Conservation (phyloP, 2,113 vertebrate genomes). For the Rhinopomastus cyanomelas region DNA sequence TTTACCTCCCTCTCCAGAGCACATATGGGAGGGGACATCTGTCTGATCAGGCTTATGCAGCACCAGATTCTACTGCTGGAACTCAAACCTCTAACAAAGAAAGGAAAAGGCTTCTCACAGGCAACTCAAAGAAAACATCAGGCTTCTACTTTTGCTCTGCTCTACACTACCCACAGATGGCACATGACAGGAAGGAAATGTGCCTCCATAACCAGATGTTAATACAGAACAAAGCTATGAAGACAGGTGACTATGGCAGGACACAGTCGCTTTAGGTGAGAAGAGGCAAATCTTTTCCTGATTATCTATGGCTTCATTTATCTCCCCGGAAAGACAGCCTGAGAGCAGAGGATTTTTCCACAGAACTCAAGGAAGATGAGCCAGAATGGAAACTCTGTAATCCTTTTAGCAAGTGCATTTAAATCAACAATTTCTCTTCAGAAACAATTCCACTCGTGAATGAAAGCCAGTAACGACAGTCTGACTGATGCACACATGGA, state of each 20-base stretch:
- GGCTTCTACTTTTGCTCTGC: neutral
- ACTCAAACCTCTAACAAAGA: neutral
- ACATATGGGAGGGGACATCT: neutral
- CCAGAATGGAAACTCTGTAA: neutral
- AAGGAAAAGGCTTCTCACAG: neutral
- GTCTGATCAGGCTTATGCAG: neutral
- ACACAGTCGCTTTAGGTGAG: neutral
- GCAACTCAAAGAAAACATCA: neutral
- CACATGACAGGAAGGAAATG: neutral
- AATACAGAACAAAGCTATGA: neutral
- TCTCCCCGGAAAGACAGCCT: neutral
- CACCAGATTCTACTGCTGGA: neutral
- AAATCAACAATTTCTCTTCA: neutral
- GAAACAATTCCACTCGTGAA: slow-evolving; percentile 26
- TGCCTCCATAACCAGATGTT: neutral
- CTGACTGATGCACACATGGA: neutral
- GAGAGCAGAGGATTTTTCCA: slow-evolving; percentile 21
- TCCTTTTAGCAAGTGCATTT: neutral
- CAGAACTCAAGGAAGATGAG: slow-evolving; percentile 1
- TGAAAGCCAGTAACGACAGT: slow-evolving; percentile 25
- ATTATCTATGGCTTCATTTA: neutral
- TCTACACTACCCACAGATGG: neutral
- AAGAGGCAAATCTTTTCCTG: neutral
- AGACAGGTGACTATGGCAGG: neutral
- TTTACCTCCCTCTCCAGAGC: slow-evolving; percentile 18